Base-by-base conservation (phyloP, 2,888 invertebrate genomes). In the Rotaria sp. region DNA sequence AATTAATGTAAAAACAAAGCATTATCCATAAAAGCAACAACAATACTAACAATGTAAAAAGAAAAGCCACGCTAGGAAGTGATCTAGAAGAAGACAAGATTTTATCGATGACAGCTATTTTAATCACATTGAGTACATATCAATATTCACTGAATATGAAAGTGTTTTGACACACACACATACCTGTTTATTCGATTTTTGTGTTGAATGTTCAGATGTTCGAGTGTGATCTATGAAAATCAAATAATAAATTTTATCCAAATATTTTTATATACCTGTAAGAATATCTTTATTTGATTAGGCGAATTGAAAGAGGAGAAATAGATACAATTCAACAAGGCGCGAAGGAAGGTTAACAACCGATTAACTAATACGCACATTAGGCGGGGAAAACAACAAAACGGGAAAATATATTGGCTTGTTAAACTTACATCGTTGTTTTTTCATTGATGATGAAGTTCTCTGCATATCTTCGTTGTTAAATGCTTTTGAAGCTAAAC, bases 271-370 rank as follows among this genome's bases (percentile, higher is more conserved):
- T 21, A 67, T 67, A 67, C 67, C 67, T 67, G 67, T 67, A 67
- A 67, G 67, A 67, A 67, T 67, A 67, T 18, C 35, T 67, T 67
- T 67, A 67, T 67, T 67, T 30, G 30, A 30, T 67, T 15, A 30
- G 30, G 15, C 30, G 35, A 67, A 67, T 67, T 67, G 67, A 67
- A 67, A 67, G 67, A 67, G 67, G 67, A 67, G 67, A 67, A 67
- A 67, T 67, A 67, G 67, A 67, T n/a, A 67, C 2, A 67, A 35
- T 67, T 35, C 18, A 35, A 67, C 30, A 67, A 67, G 67, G 67
- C 67, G 67, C 67, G 67, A 67, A 67, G 67, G 35, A 67, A 67
- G 38, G 30, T 18, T 67, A 35, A 67, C 67, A 67, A 67, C 35
- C 67, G 21, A 35, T 35, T 67, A 21, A 67, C 35, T 67, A 18